These are phyloP conservation scores for Lomographa bimaculata DNA, from an alignment of 2,888 invertebrate species.

Conservation along the genomic window DNA sequence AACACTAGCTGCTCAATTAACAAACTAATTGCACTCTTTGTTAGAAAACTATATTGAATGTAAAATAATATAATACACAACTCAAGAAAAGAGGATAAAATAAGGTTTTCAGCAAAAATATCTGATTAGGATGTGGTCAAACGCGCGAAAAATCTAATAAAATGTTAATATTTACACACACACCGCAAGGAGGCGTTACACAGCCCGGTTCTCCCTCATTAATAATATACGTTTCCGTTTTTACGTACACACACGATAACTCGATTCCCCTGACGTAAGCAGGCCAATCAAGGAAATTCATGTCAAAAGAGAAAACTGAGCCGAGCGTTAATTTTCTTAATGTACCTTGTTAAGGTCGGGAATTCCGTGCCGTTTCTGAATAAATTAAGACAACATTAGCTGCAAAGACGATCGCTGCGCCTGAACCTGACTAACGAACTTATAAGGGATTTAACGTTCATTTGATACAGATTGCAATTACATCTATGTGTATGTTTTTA, in stretches of 20 bases:
- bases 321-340: constrained; percentile 74
- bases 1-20: no score
- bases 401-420: constrained; percentile 46
- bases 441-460: constrained; percentile 51
- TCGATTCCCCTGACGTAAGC: constrained; percentile 59
- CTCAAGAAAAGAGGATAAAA: no score
- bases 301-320: constrained; percentile 63
- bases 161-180: no score
- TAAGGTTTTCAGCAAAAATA: no score
- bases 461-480: no score
- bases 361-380: constrained; percentile 59
- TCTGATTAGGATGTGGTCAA: no score
- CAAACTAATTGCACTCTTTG: no score
- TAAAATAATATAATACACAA: no score
- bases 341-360: constrained; percentile 69
- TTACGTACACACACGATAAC: constrained; percentile 50
- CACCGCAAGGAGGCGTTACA: no score
- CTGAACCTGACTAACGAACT: constrained; percentile 40
- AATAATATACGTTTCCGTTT: constrained; percentile 16
- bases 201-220: constrained; percentile 9
- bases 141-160: no score
- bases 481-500: no score
- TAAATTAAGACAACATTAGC: constrained; percentile 67
- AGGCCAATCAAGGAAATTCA: constrained; percentile 68
- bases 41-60: no score